Base-by-base conservation (phyloP, 2,113 vertebrate species). In the Ciconia boyciana region DNA sequence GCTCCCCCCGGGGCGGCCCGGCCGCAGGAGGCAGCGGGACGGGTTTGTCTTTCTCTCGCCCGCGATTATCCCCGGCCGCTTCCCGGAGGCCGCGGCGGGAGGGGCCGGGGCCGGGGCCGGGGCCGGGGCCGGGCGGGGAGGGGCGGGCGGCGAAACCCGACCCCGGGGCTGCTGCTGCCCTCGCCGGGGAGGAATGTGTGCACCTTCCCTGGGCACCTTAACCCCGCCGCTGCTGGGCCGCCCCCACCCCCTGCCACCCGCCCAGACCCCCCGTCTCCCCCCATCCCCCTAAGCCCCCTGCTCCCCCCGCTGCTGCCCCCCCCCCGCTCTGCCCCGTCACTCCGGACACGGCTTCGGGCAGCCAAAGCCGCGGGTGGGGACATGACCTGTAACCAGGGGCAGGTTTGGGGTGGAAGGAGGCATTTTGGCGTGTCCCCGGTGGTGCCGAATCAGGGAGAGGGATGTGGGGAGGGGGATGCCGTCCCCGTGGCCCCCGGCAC, bases 171-270 rank as follows among this genome's bases (percentile, higher is more conserved):
- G 46, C 55, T 82, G 83, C 54, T 83, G 60, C 80, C 75, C 69
- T 64, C 66, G 69, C 41, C 44, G n/a, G 79, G 54, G 77, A 91
- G 80, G 94, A 93, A 95, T 95, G 91, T 29, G 71, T 49, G 77
- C 75, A 88, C 75, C 83, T 81, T 81, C 71, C 76, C 84, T 36
- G 76, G 52, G 41, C 51, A 39, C 26, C 29, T 86, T 94, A 74
- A 89, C 90, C 93, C 87, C 57, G 54, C 55, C 62, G 36, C 72
- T 57, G 52, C 36, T 57, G 51, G 62, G 31, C n/a, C 10, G 51
- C 61, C 55, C 44, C 48, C 68, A 19, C 25, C 34, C 25, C 22
- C 17, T 21, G 17, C 32, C n/a, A 36, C 36, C 36, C 36, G 7
- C 36, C 36, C 36, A 36, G 36, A 36, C 36, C 36, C 36, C 36